Percentiles rank a stretch among this genome's conserved stretches.
phyloP scores from a whole-genome alignment of 2,888 invertebrate species.

The Entomobrya proxima region DNA sequence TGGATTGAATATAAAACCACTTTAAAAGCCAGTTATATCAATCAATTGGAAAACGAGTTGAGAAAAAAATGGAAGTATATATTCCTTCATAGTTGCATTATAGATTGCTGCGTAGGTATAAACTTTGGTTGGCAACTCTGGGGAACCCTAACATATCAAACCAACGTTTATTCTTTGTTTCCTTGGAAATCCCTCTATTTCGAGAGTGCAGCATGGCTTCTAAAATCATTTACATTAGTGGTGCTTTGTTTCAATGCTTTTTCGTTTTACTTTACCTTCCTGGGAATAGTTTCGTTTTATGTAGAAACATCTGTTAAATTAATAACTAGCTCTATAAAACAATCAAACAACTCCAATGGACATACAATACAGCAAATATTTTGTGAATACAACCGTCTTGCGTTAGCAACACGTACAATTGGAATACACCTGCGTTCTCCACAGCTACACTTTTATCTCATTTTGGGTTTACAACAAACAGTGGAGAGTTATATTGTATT shows the following conservation, averaged over 20 bases:
- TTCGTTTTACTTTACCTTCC: neutral
- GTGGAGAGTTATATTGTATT: no score
- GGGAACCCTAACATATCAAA: neutral
- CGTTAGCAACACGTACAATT: no score
- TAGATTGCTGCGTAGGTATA: neutral
- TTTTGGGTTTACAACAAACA: no score
- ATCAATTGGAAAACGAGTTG: no score
- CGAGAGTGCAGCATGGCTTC: neutral
- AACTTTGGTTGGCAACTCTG: neutral
- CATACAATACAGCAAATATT: no score
- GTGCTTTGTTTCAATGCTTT: neutral
- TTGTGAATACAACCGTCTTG: no score
- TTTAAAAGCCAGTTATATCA: neutral
- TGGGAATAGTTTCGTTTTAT: neutral
- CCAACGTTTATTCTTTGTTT: neutral
- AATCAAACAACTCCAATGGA: no score
- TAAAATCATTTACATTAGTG: neutral
- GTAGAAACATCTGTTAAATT: neutral
- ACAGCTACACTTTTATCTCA: no score
- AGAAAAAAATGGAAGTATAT: no score
- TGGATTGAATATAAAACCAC: neutral
- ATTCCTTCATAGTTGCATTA: neutral
- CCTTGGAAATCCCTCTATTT: neutral
- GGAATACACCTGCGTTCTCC: no score
- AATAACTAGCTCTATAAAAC: no score